Conservation (phyloP, 1,140 invertebrate genomes). For the Helicoverpa armigera region DNA sequence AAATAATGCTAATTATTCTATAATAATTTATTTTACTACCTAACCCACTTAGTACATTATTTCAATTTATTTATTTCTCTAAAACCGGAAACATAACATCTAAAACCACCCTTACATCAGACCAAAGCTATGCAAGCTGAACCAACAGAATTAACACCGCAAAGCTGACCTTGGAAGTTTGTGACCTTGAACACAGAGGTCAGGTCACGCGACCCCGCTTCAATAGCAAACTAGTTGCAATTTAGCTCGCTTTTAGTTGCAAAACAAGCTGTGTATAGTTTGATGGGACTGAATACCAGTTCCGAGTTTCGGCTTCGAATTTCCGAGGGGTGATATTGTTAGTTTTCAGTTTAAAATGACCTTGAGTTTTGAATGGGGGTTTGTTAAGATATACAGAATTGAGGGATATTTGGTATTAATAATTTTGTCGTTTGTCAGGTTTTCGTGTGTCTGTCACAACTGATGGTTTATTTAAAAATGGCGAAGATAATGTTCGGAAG, state of each 20-base stretch:
- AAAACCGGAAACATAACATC: background rate
- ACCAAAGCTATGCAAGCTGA: background rate
- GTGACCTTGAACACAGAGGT: background rate
- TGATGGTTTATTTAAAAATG: too few species aligned
- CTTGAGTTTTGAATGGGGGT: too few species aligned
- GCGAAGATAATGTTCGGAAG: too few species aligned
- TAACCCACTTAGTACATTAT: too few species aligned
- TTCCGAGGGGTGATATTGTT: background rate
- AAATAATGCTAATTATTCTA: too few species aligned
- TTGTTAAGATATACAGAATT: too few species aligned
- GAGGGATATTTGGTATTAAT: too few species aligned
- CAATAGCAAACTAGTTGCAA: constrained; percentile 10
- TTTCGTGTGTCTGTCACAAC: too few species aligned
- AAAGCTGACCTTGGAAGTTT: constrained; percentile 7
- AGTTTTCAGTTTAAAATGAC: background rate
- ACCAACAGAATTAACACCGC: background rate
- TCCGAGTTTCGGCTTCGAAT: background rate
- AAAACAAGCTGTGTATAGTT: background rate
- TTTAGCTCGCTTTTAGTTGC: constrained; percentile 15
- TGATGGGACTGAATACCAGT: background rate
- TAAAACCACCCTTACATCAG: background rate
- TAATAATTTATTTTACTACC: too few species aligned
- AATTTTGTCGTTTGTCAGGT: too few species aligned
- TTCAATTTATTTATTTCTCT: background rate
- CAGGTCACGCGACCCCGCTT: background rate